Percentiles rank a stretch among this genome's conserved stretches.
Evolutionary conservation across 2,888 invertebrate species (phyloP).

Genomic region (Nasonia oneida): DNA sequence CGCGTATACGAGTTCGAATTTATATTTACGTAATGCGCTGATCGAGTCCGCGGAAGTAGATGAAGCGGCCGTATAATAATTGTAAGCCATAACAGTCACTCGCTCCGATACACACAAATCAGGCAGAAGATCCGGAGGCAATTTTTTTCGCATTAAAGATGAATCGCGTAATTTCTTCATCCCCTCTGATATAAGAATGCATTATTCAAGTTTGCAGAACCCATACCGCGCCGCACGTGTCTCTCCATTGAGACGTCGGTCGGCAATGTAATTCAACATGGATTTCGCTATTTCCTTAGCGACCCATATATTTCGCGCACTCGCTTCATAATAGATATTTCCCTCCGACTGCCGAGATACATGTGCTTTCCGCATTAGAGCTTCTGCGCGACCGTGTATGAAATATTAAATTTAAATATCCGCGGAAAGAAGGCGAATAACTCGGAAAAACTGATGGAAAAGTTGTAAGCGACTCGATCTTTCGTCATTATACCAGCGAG

Average conservation of each 20-base stretch:
- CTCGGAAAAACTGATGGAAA: not conserved
- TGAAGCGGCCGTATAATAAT: not conserved
- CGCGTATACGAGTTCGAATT: not conserved
- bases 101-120: not conserved
- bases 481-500: no score
- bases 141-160: not conserved
- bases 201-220: not conserved
- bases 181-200: not conserved
- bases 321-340: slow-evolving; percentile 33
- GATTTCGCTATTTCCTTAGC: slow-evolving; percentile 46
- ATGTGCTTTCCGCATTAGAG: not conserved
- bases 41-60: no score
- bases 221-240: no score
- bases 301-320: slow-evolving; percentile 11
- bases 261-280: slow-evolving; percentile 22
- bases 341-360: not conserved
- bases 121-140: not conserved
- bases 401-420: not conserved
- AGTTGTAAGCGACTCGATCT: not conserved
- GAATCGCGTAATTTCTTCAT: not conserved
- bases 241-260: not conserved
- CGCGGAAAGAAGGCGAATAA: not conserved
- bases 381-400: not conserved
- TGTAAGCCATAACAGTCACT: not conserved
- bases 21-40: not conserved